Evolutionary conservation across 2,888 invertebrate species (phyloP), one percentile per base, ranked within the genome.

Genomic region (Apantesis nais): DNA sequence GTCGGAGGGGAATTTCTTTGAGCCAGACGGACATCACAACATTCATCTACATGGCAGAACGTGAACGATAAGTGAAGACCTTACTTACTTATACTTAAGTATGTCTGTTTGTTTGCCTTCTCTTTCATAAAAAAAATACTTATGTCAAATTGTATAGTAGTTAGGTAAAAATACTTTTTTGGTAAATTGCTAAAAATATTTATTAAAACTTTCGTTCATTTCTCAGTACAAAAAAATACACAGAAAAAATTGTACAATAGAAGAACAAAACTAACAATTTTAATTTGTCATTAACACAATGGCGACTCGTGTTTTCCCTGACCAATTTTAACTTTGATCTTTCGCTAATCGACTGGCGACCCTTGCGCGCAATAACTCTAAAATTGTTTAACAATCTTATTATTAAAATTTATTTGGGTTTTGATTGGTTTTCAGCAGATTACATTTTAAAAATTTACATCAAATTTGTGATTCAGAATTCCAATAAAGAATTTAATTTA

Each of bases 271-370:
- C 58, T 60, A 60, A 41, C 29, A 22, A 41, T 63, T 58, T 72
- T 62, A 41, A 73, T 67, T 78, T 48, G 37, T 55, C 52, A 25
- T 52, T 14, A 7, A 48, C 65, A 69, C 60, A 25, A 67, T 8
- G 60, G 60, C 22, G n/a, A 29, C 12, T 44, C 31, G 22, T 39
- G 41, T 72, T 16, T 64, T 63, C 66, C 31, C 61, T 61, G 52
- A 66, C 67, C 70, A 76, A 74, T 74, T 75, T 72, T 70, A 74
- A 76, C 74, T 76, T 69, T 72, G 72, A 74, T 74, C 74, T 68
- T 76, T 72, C 52, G 64, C 62, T 72, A 76, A 70, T 73, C 70
- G 70, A 72, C 71, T 60, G 48, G 58, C 29, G 48, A 22, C 74
- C 68, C 68, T 34, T 12, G 31, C 52, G 64, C 37, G 22, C 44